Evolutionary conservation across 2,888 invertebrate genomes (phyloP).

Genomic region (Nasonia oneida): DNA sequence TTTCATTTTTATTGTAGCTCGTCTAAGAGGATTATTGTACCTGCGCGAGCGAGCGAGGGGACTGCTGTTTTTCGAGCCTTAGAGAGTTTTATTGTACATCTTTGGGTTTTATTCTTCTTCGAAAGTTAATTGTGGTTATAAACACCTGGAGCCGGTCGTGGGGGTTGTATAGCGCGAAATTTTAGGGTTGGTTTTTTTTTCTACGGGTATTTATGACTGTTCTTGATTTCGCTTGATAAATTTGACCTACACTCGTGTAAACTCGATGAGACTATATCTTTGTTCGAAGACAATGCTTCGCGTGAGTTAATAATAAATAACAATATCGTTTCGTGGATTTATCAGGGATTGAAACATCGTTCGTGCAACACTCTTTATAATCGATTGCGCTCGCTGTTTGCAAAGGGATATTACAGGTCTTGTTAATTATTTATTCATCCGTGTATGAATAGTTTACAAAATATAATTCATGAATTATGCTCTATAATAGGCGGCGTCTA

Average conservation of each 20-base stretch:
- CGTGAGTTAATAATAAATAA: neutral
- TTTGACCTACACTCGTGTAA: neutral
- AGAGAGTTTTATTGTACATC: neutral
- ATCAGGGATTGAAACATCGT: neutral
- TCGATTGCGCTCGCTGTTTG: neutral
- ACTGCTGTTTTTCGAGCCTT: neutral
- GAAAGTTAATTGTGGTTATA: conserved; percentile 1
- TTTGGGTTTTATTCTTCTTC: neutral
- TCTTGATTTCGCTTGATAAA: neutral
- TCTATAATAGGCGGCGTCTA: neutral
- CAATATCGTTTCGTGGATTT: neutral
- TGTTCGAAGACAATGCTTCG: neutral
- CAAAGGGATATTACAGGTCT: neutral
- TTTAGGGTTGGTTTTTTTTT: neutral
- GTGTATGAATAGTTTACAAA: neutral
- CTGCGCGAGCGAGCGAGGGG: neutral
- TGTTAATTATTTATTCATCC: neutral
- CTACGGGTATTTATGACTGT: neutral
- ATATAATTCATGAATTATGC: neutral
- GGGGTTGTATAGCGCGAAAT: neutral
- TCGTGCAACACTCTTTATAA: neutral
- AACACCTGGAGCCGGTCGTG: neutral
- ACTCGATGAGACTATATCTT: neutral
- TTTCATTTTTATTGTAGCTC: neutral
- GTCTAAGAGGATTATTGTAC: conserved; percentile 16